Percentiles rank a stretch among this genome's conserved stretches.
These are phyloP conservation scores for Odontesthes bonariensis DNA, from an alignment of 2,113 vertebrate genomes.

Conservation along the genomic window DNA sequence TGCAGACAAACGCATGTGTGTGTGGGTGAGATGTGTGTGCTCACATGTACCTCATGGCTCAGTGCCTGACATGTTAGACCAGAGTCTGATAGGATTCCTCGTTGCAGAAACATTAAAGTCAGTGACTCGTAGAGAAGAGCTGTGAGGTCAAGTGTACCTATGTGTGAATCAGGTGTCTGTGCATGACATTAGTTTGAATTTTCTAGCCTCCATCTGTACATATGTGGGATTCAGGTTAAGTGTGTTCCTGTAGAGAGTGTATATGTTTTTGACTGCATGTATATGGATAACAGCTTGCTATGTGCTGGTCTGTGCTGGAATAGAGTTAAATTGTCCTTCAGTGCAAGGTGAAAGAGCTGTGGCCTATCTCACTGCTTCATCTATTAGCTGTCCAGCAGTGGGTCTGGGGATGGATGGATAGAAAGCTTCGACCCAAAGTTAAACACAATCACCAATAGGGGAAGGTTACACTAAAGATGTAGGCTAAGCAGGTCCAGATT, in stretches of 20 bases:
- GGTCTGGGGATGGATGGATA: constrained; percentile 49
- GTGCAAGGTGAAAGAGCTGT: constrained; percentile 60
- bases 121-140: constrained; percentile 43
- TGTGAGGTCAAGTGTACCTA: constrained; percentile 7
- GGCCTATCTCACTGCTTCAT: constrained; percentile 57
- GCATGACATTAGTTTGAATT: neutral
- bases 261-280: neutral
- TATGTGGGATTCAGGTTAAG: neutral
- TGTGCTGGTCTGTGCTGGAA: constrained; percentile 3
- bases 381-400: constrained; percentile 68
- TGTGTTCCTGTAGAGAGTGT: neutral
- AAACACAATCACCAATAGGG: constrained; percentile 46
- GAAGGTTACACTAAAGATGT: constrained; percentile 41
- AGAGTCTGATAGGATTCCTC: constrained; percentile 68
- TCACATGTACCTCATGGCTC: constrained; percentile 15
- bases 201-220: neutral
- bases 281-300: neutral
- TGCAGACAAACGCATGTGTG: neutral
- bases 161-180: neutral
- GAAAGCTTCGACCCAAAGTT: constrained; percentile 52
- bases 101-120: constrained; percentile 68
- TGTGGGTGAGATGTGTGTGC: neutral
- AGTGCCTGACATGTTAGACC: constrained; percentile 60
- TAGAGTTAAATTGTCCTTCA: constrained; percentile 60
- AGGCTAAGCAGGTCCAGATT: constrained; percentile 40